Conservation (phyloP, 2,113 vertebrate genomes). For the Rhinoptilus africanus region DNA sequence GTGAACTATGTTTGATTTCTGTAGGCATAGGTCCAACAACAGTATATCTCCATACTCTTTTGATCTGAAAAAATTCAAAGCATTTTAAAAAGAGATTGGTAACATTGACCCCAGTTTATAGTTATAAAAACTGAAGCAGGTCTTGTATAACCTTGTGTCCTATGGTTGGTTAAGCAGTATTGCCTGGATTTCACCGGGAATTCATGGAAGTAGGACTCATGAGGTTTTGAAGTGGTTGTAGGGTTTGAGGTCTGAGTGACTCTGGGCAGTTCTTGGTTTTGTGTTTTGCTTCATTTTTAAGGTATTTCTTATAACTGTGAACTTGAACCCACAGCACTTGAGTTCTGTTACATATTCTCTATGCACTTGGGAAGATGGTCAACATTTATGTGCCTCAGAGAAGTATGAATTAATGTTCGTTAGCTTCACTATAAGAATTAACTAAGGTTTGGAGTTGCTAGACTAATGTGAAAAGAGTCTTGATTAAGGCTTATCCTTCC, state of each 20-base stretch:
- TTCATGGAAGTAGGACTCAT: background rate
- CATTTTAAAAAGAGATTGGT: background rate
- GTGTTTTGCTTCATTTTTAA: background rate
- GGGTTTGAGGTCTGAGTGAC: background rate
- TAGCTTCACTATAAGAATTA: background rate
- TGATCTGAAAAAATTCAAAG: background rate
- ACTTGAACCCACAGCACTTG: background rate
- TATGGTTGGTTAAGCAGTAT: background rate
- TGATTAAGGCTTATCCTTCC: background rate
- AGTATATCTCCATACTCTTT: background rate
- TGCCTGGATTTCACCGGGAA: background rate
- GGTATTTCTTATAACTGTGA: background rate
- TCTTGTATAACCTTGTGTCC: background rate
- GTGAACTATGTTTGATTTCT: background rate
- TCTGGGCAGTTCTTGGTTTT: background rate
- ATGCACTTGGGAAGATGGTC: background rate
- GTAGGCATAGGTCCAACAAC: background rate
- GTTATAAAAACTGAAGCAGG: background rate
- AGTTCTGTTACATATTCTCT: background rate
- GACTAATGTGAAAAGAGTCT: background rate
- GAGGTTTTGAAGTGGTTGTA: background rate
- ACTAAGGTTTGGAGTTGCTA: background rate
- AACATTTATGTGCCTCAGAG: background rate
- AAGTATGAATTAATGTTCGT: background rate
- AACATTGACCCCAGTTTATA: background rate